Evolutionary conservation across 2,113 vertebrate species (phyloP), one percentile per base, ranked within the genome.

Genomic region (Prunella fulvescens): DNA sequence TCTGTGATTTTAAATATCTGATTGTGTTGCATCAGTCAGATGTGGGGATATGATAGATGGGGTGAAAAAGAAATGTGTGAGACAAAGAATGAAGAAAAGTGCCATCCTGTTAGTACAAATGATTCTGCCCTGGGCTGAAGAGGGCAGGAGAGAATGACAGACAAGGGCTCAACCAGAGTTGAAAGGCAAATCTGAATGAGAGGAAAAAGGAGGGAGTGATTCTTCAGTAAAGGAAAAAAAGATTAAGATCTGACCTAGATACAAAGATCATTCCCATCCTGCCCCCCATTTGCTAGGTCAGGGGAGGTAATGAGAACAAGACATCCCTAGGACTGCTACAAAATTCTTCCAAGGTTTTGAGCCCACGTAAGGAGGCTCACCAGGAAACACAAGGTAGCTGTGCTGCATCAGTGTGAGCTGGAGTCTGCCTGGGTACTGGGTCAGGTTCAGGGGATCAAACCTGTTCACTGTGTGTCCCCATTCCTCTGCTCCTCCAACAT

Each of bases 211-310:
- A 86, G 44, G 80, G 60, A 92, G 56, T 53, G 47, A 81, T 78
- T 74, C 39, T 51, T 37, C 37, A 86, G 77, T 60, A 61, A 86
- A 88, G 64, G 28, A 26, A 85, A 83, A 81, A 83, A 88, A 64
- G 6, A 77, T 77, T 70, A 86, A 70, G 61, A 84, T 91, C 83
- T 92, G 81, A 92, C 92, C 91, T 61, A 91, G 53, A 92, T 81
- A 76, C 5, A 67, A 74, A 92, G 73, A 53, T 64, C 60, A 23
- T 39, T 92, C 39, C 62, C 35, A 44, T 51, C 67, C 51, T 82
- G 61, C 33, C 64, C 70, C 42, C 16, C 33, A 29, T 77, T 81
- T 90, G 60, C 47, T 60, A 29, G 65, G 83, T 84, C 77, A 64
- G 65, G 69, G 69, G 47, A 81, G 72, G 57, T 74, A 83, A 86